Evolutionary conservation across 2,113 vertebrate species (phyloP).

Genomic region (Xyrauchen texanus): DNA sequence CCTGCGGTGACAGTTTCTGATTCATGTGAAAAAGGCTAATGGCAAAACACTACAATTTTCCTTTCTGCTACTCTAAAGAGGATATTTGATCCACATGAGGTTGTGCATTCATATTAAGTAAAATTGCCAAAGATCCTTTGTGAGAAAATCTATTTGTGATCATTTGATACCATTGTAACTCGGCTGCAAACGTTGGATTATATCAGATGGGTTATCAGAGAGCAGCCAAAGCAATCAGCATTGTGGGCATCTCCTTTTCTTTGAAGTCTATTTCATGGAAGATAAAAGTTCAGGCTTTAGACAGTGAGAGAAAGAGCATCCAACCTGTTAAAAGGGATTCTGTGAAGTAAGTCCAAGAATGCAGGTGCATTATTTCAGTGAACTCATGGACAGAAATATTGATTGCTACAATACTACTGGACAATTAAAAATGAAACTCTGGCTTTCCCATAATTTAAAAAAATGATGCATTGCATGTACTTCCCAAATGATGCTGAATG

Average conservation of each 20-base stretch:
- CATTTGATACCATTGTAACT: not conserved
- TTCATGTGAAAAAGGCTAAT: no score
- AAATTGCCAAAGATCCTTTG: no score
- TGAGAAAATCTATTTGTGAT: not conserved
- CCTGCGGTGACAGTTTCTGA: no score
- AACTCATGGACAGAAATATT: not conserved
- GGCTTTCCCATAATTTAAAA: not conserved
- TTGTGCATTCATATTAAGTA: no score
- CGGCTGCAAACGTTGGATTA: not conserved
- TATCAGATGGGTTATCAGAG: not conserved
- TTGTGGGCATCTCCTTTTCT: not conserved
- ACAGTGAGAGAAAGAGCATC: not conserved
- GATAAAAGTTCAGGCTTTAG: not conserved
- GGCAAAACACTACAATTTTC: no score
- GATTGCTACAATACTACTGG: not conserved
- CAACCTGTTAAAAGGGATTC: not conserved
- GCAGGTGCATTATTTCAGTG: not conserved
- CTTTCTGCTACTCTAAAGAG: no score
- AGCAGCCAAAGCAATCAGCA: not conserved
- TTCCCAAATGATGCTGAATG: not conserved
- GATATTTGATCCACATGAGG: no score
- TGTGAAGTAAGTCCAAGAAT: constrained; percentile 15
- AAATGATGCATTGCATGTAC: not conserved
- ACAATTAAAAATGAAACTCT: not conserved
- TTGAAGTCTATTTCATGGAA: not conserved